Percentiles rank a stretch among this genome's conserved stretches.
phyloP scores from a whole-genome alignment of 1,140 invertebrate species.

The Eupeodes corollae region DNA sequence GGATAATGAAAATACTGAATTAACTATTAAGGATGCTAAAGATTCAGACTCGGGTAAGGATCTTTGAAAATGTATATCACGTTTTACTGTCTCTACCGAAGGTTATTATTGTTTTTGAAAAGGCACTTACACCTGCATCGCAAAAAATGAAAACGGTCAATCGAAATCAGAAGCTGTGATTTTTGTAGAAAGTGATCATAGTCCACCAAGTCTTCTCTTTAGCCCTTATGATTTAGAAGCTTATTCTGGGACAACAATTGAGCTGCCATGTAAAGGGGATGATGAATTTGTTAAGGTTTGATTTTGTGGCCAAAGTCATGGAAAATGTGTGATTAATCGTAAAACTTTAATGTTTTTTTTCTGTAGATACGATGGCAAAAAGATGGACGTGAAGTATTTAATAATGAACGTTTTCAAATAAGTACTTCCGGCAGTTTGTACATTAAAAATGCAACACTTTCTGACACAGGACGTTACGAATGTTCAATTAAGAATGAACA shows the following conservation, averaged over 20 bases:
- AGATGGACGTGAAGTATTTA: slow-evolving; percentile 51
- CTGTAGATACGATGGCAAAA: slow-evolving; percentile 58
- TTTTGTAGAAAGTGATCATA: slow-evolving; percentile 43
- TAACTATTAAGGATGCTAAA: slow-evolving; percentile 53
- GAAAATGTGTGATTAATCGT: no score
- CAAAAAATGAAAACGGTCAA: slow-evolving; percentile 58
- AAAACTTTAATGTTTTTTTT: no score
- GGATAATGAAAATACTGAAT: slow-evolving; percentile 45
- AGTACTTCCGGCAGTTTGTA: slow-evolving; percentile 62
- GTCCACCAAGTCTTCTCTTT: slow-evolving; percentile 49
- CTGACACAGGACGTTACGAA: slow-evolving; percentile 78
- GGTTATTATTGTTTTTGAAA: slow-evolving; percentile 28
- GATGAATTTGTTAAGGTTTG: slow-evolving; percentile 35
- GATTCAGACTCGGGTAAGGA: slow-evolving; percentile 54
- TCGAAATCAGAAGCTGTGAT: slow-evolving; percentile 56
- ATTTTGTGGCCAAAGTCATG: neutral
- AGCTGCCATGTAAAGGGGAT: slow-evolving; percentile 66
- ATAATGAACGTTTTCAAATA: slow-evolving; percentile 40
- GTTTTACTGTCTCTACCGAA: slow-evolving; percentile 5
- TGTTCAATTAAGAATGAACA: slow-evolving; percentile 72
- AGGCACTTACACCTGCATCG: slow-evolving; percentile 67
- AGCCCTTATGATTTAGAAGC: slow-evolving; percentile 65
- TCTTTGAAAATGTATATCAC: slow-evolving; percentile 16
- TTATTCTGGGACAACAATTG: slow-evolving; percentile 56
- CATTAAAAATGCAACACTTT: slow-evolving; percentile 59